These are phyloP conservation scores for Holocentrus rufus DNA, from an alignment of 2,797 vertebrate genomes.

Conservation along the genomic window DNA sequence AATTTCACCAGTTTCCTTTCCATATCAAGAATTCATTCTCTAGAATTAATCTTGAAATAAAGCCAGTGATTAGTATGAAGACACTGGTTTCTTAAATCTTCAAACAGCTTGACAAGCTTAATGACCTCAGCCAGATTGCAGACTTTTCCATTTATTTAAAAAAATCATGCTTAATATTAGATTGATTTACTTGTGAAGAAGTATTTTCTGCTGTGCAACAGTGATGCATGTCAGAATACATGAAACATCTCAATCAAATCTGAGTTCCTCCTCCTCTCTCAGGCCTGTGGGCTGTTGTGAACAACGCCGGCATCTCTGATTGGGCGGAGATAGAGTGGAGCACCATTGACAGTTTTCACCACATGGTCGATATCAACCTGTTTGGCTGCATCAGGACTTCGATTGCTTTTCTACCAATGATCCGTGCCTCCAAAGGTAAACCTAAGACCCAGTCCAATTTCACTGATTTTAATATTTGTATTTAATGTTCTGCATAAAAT, in stretches of 20 bases:
- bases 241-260: not conserved
- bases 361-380: slow-evolving; percentile 80
- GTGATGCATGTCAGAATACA: no score
- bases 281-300: slow-evolving; percentile 86
- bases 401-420: slow-evolving; percentile 80
- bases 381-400: slow-evolving; percentile 83
- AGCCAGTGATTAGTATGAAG: no score
- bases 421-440: slow-evolving; percentile 82
- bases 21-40: no score
- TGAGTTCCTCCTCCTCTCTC: not conserved
- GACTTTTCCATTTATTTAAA: no score
- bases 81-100: no score
- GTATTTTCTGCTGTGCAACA: no score
- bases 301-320: slow-evolving; percentile 84
- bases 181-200: no score
- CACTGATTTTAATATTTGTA: not conserved
- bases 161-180: no score
- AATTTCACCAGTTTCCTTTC: no score
- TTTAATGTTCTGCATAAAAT: not conserved
- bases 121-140: no score
- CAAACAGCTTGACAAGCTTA: no score
- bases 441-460: rapidly evolving
- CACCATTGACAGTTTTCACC: slow-evolving; percentile 75
- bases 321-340: slow-evolving; percentile 86
- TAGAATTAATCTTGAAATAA: no score